Percentiles rank a stretch among this genome's conserved stretches.
phyloP scores from a whole-genome alignment of 2,113 vertebrate genomes.

The Geococcyx californianus region DNA sequence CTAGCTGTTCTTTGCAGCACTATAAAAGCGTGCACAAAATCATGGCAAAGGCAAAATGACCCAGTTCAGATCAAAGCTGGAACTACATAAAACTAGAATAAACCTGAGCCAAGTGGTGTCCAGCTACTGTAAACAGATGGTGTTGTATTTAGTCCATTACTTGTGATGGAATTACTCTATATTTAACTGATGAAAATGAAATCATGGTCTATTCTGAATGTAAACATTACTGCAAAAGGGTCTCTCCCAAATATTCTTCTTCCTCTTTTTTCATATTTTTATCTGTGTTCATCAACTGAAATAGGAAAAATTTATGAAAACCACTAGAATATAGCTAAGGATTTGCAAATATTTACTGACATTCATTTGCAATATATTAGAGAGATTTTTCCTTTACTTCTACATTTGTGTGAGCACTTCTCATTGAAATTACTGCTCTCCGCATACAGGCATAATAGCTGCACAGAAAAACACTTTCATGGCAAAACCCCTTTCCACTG shows the following conservation, averaged over 20 bases:
- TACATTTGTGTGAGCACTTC: background rate
- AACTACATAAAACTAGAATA: background rate
- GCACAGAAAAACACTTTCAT: background rate
- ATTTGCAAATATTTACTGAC: background rate
- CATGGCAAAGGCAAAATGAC: background rate
- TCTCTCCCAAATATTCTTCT: background rate
- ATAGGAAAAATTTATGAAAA: background rate
- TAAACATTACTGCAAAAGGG: background rate
- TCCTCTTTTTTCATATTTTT: background rate
- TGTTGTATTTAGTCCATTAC: background rate
- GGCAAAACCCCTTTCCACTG: background rate
- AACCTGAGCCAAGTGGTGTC: background rate
- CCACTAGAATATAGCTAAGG: background rate
- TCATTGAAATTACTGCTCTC: background rate
- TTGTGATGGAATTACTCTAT: background rate
- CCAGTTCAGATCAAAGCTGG: background rate
- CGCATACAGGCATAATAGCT: background rate
- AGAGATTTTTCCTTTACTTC: background rate
- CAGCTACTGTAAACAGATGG: background rate
- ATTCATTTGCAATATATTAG: background rate
- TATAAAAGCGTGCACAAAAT: background rate
- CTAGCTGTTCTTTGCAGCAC: background rate
- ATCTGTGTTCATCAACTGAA: background rate
- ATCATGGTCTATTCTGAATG: fast-evolving
- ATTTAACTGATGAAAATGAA: background rate